A percentile compares a stretch with the other conserved stretches of the same genome.
phyloP scores from a whole-genome alignment of 2,888 invertebrate genomes.

The Scaptomyza caliginosa region DNA sequence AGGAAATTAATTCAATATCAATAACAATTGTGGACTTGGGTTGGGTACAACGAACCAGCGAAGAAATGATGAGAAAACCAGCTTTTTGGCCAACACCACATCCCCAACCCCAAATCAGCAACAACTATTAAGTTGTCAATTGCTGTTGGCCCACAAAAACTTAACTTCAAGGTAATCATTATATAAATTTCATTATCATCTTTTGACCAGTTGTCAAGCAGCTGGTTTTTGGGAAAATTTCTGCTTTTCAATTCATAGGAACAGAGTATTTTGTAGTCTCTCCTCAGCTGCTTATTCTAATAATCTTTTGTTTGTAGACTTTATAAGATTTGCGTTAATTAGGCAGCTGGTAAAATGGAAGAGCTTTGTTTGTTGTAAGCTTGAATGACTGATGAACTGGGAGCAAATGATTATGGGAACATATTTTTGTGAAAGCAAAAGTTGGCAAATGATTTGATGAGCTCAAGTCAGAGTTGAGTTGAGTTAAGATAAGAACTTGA shows the following conservation, averaged over 20 bases:
- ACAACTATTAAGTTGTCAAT: constrained; percentile 51
- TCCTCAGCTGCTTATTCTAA: neutral
- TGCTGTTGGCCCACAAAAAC: constrained; percentile 37
- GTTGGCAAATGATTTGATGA: constrained; percentile 27
- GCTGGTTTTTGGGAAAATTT: constrained; percentile 13
- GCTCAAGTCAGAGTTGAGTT: neutral
- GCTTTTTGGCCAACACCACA: neutral
- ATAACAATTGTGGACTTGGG: constrained; percentile 44
- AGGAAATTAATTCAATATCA: constrained; percentile 69
- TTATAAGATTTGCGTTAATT: constrained; percentile 50
- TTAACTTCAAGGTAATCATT: constrained; percentile 46
- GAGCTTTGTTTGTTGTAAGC: neutral
- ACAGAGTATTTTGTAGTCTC: neutral
- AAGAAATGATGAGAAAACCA: constrained; percentile 50
- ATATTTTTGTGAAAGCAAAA: constrained; percentile 42
- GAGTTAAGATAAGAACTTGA: constrained; percentile 34
- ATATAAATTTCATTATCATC: constrained; percentile 9
- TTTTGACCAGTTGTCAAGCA: neutral
- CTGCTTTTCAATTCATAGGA: neutral
- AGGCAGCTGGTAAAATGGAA: constrained; percentile 18
- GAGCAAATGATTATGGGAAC: constrained; percentile 29
- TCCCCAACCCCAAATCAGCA: constrained; percentile 7
- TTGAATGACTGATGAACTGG: constrained; percentile 31
- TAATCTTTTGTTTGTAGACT: constrained; percentile 3
- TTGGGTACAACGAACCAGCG: constrained; percentile 44